Conservation (phyloP, 2,888 invertebrate genomes). For the Xestia ashworthii region DNA sequence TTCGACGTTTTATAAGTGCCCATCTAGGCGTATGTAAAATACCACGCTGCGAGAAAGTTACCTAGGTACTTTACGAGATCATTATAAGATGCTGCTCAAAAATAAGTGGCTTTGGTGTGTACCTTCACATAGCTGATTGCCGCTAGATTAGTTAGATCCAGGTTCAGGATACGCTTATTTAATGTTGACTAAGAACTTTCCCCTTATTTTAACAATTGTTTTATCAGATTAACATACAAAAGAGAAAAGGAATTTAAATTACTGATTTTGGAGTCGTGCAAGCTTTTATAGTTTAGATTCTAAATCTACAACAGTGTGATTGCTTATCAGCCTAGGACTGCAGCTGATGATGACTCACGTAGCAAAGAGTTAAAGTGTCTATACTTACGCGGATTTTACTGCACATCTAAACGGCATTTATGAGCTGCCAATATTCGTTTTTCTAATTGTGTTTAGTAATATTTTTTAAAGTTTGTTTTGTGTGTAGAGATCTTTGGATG, state of each 20-base stretch:
- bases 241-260: background rate
- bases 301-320: background rate
- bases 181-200: conserved; percentile 9
- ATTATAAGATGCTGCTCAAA: background rate
- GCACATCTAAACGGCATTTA: background rate
- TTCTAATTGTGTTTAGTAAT: too few relatives aligned
- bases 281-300: background rate
- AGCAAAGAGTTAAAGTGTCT: background rate
- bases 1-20: too few relatives aligned
- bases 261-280: background rate
- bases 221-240: conserved; percentile 14
- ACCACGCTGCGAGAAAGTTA: too few relatives aligned
- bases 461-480: too few relatives aligned
- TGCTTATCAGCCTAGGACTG: background rate
- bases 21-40: too few relatives aligned
- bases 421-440: background rate
- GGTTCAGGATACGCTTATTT: conserved; percentile 2
- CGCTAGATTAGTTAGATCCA: conserved; percentile 22
- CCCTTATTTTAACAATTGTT: background rate
- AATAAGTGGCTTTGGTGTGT: background rate
- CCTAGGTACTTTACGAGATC: too few relatives aligned
- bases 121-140: background rate
- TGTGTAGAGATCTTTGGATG: too few relatives aligned
- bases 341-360: background rate
- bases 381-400: background rate